Base-by-base conservation (phyloP, 2,888 invertebrate genomes). In the Campoplex capitator region DNA sequence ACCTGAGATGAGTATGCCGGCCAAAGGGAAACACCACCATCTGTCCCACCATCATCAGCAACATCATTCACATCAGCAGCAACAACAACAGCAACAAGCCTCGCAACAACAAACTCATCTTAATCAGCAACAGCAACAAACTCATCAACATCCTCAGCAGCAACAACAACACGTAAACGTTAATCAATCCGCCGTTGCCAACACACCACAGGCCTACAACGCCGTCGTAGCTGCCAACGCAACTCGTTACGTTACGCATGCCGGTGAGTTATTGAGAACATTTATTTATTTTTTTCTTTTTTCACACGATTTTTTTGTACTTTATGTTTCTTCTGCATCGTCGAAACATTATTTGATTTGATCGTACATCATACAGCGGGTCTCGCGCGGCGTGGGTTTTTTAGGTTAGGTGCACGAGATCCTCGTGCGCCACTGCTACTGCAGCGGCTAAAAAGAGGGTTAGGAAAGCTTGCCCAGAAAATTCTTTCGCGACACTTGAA, bases 1-100 rank as follows among this genome's bases (percentile, higher is more conserved):
- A 90, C 88, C 86, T 91, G 91, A 91, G 91, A 92, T 93, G 93
- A 93, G 92, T 89, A 93, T 93, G 93, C 92, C 93, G 91, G 90
- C 90, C 86, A 93, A 93, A 89, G 93, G 93, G 86, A 93, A 92
- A 87, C 92, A 93, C 85, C 92, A 92, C 88, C 93, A 93, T 82
- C 89, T 90, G 89, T 85, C 92, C 88, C 93, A 92, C 81, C 92
- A 93, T 77, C 91, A 91, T n/a, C 91, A 90, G 18, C 90, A 90
- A 48, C 91, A 88, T 0, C 89, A 89, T 3, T 90, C 88, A 1
- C 88, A 86, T 9, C 91, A 90, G 42, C 92, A 89, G 7, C 42
- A 42, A 7, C 90, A 89, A 9, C 88, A 83, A 54, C 42, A 42
- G 4, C 90, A 89, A 9, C 88, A 83, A 54, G 13, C 18, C 18